Conservation (phyloP, 2,797 vertebrate genomes). For the Lagothrix lagotricha region DNA sequence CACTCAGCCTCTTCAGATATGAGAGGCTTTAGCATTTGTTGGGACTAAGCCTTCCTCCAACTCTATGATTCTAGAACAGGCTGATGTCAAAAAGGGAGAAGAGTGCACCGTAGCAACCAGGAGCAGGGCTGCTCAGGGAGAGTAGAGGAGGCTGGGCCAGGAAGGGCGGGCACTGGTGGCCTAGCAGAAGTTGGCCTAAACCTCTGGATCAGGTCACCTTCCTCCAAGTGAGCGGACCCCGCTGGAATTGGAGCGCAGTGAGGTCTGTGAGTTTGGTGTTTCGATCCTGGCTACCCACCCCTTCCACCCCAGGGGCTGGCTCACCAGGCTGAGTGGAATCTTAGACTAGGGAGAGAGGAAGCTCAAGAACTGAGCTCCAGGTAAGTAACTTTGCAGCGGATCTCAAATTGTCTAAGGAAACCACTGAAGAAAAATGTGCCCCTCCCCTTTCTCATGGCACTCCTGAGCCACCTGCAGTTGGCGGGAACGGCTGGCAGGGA, state of each 20-base stretch:
- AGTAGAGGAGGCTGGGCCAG: background rate
- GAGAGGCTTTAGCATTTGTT: background rate
- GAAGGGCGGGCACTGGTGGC: background rate
- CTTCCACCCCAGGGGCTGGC: background rate
- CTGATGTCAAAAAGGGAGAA: background rate
- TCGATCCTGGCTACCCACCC: background rate
- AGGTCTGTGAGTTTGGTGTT: background rate
- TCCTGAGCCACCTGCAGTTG: background rate
- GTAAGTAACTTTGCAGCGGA: background rate
- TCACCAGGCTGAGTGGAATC: background rate
- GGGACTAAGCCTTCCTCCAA: background rate
- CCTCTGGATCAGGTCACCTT: background rate
- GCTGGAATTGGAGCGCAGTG: background rate
- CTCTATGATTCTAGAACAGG: conserved; percentile 34
- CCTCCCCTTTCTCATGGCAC: too few relatives aligned
- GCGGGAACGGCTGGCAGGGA: background rate
- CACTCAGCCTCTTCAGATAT: background rate
- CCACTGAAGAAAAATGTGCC: background rate
- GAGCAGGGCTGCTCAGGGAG: background rate
- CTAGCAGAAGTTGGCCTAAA: background rate
- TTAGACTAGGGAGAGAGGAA: background rate
- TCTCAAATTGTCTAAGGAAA: background rate
- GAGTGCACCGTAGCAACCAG: background rate
- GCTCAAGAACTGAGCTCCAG: background rate
- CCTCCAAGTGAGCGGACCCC: background rate